These are phyloP conservation scores for Sebastes jordani DNA, from an alignment of 2,797 vertebrate genomes.

Conservation along the genomic window DNA sequence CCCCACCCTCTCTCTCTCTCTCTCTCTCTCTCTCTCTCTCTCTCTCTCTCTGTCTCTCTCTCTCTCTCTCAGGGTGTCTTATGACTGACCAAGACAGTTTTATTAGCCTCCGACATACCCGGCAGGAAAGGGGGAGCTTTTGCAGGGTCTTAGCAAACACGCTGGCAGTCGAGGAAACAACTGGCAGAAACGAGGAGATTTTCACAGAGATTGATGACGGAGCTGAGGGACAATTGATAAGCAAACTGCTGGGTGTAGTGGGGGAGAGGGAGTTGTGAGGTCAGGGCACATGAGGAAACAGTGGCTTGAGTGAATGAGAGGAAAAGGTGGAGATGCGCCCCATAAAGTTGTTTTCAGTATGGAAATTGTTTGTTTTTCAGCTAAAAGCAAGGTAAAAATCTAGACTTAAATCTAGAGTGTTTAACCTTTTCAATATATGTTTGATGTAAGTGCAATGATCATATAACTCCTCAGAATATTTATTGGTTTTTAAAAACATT, in stretches of 20 bases:
- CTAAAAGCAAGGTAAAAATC: neutral
- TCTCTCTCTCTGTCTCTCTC: slow-evolving; percentile 30
- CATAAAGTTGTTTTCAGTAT: slow-evolving; percentile 68
- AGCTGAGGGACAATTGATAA: slow-evolving; percentile 81
- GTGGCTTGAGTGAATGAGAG: slow-evolving; percentile 72
- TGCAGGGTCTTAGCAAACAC: slow-evolving; percentile 70
- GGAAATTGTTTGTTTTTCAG: slow-evolving; percentile 42
- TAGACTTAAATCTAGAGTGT: neutral
- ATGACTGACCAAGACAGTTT: slow-evolving; percentile 81
- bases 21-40: slow-evolving; percentile 17
- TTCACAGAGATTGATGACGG: slow-evolving; percentile 78
- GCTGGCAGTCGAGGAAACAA: slow-evolving; percentile 78
- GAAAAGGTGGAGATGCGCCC: slow-evolving; percentile 76
- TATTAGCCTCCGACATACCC: slow-evolving; percentile 72
- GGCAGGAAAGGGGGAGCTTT: slow-evolving; percentile 77
- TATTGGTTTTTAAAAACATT: neutral
- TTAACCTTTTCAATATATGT: neutral
- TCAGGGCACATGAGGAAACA: slow-evolving; percentile 67
- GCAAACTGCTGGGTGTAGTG: slow-evolving; percentile 64
- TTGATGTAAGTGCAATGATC: neutral
- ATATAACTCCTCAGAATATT: neutral
- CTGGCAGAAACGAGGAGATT: slow-evolving; percentile 68
- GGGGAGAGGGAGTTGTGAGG: slow-evolving; percentile 43
- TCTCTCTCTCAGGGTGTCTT: slow-evolving; percentile 67
- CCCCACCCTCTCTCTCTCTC: neutral